These are phyloP conservation scores for Platygyra sinensis DNA, from an alignment of 64 coral and sea anemone genomes.

Conservation along the genomic window DNA sequence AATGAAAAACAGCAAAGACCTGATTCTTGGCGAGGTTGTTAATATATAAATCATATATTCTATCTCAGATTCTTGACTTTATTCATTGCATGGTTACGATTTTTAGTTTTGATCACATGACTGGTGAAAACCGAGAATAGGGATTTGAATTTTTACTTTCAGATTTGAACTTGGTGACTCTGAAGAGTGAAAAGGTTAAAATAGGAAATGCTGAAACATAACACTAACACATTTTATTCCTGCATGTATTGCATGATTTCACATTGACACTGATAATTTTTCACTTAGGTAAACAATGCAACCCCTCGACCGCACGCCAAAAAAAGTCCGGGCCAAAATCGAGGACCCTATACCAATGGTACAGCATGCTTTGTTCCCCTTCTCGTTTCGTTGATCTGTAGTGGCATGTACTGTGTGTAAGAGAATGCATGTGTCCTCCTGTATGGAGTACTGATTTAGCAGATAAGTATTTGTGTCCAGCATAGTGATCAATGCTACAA, in stretches of 20 bases:
- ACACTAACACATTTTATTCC: not conserved
- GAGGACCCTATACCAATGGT: slow-evolving; percentile 99
- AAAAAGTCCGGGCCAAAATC: slow-evolving; percentile 95
- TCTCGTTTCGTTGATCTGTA: slow-evolving; percentile 34
- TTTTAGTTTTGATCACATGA: too few relatives aligned
- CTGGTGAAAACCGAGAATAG: too few relatives aligned
- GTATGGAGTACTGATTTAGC: slow-evolving; percentile 41
- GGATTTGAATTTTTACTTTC: too few relatives aligned
- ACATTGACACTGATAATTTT: slow-evolving; percentile 91
- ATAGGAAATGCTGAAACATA: not conserved
- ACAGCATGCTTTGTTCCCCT: slow-evolving; percentile 91
- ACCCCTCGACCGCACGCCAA: slow-evolving; percentile 99
- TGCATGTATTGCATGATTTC: slow-evolving; percentile 85
- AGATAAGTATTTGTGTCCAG: slow-evolving; percentile 37
- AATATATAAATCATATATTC: too few relatives aligned
- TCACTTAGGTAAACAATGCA: slow-evolving; percentile 99
- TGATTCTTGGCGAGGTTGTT: too few relatives aligned
- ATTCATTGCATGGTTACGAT: too few relatives aligned
- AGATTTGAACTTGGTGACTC: too few relatives aligned
- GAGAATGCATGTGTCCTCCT: slow-evolving; percentile 45
- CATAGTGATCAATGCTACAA: not conserved
- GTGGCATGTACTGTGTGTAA: slow-evolving; percentile 52
- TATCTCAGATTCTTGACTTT: too few relatives aligned
- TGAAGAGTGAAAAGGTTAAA: not conserved
- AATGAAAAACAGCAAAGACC: too few relatives aligned